Conservation (phyloP, 1,140 invertebrate genomes). For the Medauroidea extradentata region DNA sequence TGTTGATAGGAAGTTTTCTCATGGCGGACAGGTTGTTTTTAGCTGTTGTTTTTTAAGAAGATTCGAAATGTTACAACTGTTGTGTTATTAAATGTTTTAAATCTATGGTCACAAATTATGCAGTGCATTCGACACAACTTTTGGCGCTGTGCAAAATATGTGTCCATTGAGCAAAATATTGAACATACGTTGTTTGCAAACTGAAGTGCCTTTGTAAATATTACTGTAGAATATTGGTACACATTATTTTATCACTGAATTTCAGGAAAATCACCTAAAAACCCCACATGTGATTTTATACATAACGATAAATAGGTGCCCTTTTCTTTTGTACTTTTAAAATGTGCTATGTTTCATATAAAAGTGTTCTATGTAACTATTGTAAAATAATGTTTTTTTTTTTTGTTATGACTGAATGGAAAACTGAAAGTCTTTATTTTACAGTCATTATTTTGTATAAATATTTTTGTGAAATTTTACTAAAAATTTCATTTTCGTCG, state of each 20-base stretch:
- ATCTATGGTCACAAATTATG: conserved; percentile 11
- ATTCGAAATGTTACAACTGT: conserved; percentile 6
- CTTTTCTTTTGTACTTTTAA: conserved; percentile 5
- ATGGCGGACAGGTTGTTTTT: background rate
- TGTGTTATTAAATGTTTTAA: conserved; percentile 11
- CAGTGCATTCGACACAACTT: background rate
- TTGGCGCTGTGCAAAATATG: background rate
- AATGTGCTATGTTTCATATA: conserved; percentile 12
- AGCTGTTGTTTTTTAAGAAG: background rate
- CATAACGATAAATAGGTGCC: conserved; percentile 3
- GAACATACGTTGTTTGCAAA: background rate
- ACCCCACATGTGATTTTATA: conserved; percentile 14
- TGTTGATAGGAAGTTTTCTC: background rate
- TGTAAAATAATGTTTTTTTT: conserved; percentile 9
- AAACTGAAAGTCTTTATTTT: conserved; percentile 3
- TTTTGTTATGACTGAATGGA: conserved; percentile 11
- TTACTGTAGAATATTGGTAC: background rate
- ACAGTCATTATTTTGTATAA: too few relatives aligned
- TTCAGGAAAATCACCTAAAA: background rate
- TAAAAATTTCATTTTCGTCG: background rate
- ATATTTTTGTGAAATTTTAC: too few relatives aligned
- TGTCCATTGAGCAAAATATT: background rate
- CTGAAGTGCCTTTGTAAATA: conserved; percentile 10
- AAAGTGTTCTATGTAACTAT: conserved; percentile 9
- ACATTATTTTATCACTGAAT: background rate